Evolutionary conservation across 2,797 vertebrate species (phyloP).

Genomic region (Oreochromis mossambicus): DNA sequence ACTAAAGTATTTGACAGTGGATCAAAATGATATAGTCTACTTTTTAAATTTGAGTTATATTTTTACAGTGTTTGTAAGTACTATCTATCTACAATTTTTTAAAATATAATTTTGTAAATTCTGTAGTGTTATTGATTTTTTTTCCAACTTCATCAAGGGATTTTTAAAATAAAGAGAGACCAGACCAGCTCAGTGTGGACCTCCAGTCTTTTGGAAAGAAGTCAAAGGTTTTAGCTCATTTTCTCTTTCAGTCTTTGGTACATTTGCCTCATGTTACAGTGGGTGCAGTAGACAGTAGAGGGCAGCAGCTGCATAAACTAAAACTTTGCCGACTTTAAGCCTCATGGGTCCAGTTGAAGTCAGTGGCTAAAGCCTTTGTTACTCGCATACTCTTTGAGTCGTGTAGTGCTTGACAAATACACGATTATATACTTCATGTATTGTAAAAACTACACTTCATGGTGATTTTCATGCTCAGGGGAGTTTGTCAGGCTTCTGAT

Average conservation of each 20-base stretch:
- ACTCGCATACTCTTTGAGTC: not conserved
- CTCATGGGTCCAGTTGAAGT: not conserved
- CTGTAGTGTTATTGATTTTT: not conserved
- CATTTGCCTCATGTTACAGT: not conserved
- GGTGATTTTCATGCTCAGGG: not conserved
- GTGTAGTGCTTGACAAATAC: not conserved
- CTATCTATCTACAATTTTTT: not conserved
- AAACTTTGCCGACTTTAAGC: not conserved
- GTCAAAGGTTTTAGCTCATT: not conserved
- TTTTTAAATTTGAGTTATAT: not conserved
- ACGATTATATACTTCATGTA: not conserved
- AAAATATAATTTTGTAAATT: not conserved
- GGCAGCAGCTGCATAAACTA: constrained; percentile 34
- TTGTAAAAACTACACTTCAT: not conserved
- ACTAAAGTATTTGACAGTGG: not conserved
- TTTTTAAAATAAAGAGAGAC: not conserved
- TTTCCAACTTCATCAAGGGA: not conserved
- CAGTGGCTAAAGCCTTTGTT: not conserved
- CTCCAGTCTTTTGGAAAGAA: not conserved
- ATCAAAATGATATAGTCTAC: not conserved
- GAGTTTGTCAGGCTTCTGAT: not conserved
- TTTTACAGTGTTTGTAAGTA: not conserved
- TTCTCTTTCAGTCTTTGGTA: not conserved
- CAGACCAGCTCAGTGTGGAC: not conserved
- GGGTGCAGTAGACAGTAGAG: constrained; percentile 17